phyloP scores from a whole-genome alignment of 2,113 vertebrate species.

The Connochaetes taurinus region DNA sequence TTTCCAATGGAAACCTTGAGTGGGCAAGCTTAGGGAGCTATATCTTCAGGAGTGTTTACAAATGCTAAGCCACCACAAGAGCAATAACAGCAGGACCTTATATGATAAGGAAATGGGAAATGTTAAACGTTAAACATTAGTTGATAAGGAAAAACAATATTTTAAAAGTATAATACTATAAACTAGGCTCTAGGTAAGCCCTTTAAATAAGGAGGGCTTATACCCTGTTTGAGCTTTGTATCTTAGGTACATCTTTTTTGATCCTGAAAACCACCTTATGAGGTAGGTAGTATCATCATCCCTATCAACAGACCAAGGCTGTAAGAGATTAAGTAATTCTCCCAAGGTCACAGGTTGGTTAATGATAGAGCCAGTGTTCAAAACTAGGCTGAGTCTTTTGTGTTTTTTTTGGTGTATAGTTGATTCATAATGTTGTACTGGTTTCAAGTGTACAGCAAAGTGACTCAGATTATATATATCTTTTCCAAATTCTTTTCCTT shows the following conservation, averaged over 20 bases:
- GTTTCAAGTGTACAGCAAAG: neutral
- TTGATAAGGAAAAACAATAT: conserved; percentile 8
- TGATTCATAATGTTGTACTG: neutral
- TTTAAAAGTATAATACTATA: neutral
- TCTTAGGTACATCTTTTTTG: conserved; percentile 9
- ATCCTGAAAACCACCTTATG: neutral
- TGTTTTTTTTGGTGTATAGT: neutral
- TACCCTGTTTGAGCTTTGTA: conserved; percentile 1
- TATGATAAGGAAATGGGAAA: neutral
- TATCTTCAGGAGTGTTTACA: neutral
- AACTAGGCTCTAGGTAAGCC: neutral
- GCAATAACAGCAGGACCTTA: neutral
- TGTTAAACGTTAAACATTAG: neutral
- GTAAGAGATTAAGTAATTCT: neutral
- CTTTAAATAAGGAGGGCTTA: neutral
- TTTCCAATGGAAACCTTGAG: neutral
- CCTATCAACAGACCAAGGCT: conserved; percentile 18
- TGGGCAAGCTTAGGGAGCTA: neutral
- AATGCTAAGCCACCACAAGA: neutral
- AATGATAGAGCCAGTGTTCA: neutral
- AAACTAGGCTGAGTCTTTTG: neutral
- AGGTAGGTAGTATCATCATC: neutral
- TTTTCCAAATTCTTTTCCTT: neutral
- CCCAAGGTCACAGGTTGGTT: neutral
- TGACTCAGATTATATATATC: neutral